Percentiles rank a stretch among this genome's conserved stretches.
Conservation (phyloP, 2,113 vertebrate species). For the Neomonachus schauinslandi region DNA sequence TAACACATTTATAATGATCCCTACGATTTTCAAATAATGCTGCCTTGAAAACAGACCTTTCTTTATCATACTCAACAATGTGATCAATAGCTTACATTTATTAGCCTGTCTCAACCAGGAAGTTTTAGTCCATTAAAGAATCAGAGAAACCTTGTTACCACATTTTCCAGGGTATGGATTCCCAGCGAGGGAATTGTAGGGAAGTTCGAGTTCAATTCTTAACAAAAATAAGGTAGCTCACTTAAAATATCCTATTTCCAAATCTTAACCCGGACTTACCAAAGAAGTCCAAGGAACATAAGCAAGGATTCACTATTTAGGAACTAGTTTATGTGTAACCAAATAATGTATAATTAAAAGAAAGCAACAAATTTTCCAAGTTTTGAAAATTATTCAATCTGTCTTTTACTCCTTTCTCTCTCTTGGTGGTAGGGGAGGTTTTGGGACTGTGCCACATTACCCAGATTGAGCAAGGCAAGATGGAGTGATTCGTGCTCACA, state of each 20-base stretch:
- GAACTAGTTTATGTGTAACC: background rate
- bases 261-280: background rate
- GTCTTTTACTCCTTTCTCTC: background rate
- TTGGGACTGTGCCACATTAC: constrained; percentile 50
- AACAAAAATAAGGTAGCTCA: background rate
- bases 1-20: background rate
- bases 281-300: background rate
- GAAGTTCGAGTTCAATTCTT: background rate
- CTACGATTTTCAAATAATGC: background rate
- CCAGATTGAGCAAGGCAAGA: constrained; percentile 70
- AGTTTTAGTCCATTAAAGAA: background rate
- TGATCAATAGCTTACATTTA: background rate
- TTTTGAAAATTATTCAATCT: background rate
- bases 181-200: background rate
- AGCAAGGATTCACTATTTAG: background rate
- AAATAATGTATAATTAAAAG: background rate
- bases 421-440: background rate
- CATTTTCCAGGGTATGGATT: background rate
- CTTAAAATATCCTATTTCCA: background rate
- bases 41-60: background rate
- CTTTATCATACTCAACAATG: background rate
- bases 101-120: background rate
- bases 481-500: constrained; percentile 52
- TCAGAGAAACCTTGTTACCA: background rate
- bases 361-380: background rate